phyloP scores from a whole-genome alignment of 2,797 vertebrate genomes.

The Artibeus jamaicensis region DNA sequence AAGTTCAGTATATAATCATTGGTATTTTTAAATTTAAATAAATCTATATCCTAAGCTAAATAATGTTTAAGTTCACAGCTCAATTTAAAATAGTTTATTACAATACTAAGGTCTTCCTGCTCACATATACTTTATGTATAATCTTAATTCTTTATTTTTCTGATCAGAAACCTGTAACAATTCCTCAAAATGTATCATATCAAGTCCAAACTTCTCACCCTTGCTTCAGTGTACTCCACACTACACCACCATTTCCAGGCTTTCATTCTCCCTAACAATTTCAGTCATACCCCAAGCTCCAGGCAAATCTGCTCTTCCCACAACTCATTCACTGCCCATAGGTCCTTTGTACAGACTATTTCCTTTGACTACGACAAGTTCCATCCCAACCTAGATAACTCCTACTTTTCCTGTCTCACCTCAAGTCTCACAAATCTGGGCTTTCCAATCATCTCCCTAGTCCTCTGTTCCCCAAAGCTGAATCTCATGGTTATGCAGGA shows the following conservation, averaged over 20 bases:
- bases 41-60: background rate
- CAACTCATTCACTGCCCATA: background rate
- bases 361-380: background rate
- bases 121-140: background rate
- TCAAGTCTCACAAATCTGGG: background rate
- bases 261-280: background rate
- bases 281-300: background rate
- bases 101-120: background rate
- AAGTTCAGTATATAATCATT: background rate
- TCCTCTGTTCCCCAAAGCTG: background rate
- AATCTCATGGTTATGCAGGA: background rate
- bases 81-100: slow-evolving; percentile 28
- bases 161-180: background rate
- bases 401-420: background rate
- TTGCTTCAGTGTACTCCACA: background rate
- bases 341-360: background rate
- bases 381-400: background rate
- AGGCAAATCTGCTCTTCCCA: background rate
- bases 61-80: background rate
- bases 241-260: background rate
- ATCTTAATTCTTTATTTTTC: slow-evolving; percentile 27
- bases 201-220: background rate
- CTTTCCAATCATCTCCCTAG: background rate
- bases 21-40: slow-evolving; percentile 31
- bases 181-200: slow-evolving; percentile 10